Conservation (phyloP, 2,888 invertebrate genomes). For the Nemurella pictetii region DNA sequence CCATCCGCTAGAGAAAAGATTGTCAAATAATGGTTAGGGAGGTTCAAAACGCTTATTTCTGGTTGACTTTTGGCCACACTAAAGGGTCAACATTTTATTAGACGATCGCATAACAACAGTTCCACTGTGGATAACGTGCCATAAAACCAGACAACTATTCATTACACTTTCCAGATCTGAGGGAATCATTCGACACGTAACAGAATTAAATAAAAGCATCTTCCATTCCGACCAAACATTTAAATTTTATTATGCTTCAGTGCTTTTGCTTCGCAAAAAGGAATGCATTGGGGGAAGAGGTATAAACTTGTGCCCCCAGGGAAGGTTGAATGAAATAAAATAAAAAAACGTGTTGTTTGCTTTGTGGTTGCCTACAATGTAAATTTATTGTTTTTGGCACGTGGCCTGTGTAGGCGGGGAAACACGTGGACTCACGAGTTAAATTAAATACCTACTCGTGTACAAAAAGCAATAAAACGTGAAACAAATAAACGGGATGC, state of each 20-base stretch:
- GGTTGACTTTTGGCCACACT: neutral
- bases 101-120: neutral
- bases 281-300: neutral
- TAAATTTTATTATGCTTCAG: neutral
- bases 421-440: neutral
- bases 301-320: neutral
- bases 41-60: neutral
- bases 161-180: neutral
- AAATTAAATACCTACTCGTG: neutral
- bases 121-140: neutral
- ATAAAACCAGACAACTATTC: neutral
- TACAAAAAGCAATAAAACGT: neutral
- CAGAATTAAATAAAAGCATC: neutral
- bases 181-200: neutral
- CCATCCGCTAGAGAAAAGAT: neutral
- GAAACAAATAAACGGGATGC: neutral
- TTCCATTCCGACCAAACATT: neutral
- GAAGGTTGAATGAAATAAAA: neutral
- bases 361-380: neutral
- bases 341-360: neutral
- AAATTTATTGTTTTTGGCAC: neutral
- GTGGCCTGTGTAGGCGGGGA: neutral
- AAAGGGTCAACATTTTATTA: neutral
- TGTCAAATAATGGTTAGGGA: neutral
- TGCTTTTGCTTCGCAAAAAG: neutral